Conservation (phyloP, 2,888 invertebrate species). For the Junonia oenone region DNA sequence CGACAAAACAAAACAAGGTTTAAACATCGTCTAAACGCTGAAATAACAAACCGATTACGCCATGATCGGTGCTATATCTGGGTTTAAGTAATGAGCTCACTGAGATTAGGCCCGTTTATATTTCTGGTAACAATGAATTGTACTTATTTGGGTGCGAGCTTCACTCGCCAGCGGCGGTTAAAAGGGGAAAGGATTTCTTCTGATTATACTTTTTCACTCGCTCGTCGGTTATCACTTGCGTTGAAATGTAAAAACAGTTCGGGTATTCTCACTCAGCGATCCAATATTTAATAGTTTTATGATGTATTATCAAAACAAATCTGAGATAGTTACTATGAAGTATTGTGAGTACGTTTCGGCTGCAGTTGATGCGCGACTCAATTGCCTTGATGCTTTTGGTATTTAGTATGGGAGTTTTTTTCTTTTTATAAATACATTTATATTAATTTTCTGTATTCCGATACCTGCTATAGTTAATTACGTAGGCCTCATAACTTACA, state of each 20-base stretch:
- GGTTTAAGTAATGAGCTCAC: constrained; percentile 43
- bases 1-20: constrained; percentile 72
- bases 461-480: no score
- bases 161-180: constrained; percentile 6
- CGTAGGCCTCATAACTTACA: no score
- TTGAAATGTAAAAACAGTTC: constrained; percentile 58
- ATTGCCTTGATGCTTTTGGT: constrained; percentile 55
- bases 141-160: constrained; percentile 10
- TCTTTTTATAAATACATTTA: background rate
- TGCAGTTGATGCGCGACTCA: constrained; percentile 47
- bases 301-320: constrained; percentile 81
- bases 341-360: constrained; percentile 63
- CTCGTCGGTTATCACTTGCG: constrained; percentile 46
- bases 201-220: constrained; percentile 30
- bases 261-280: constrained; percentile 79
- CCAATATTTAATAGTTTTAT: constrained; percentile 81
- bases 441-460: no score
- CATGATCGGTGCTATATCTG: constrained; percentile 55
- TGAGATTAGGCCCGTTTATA: constrained; percentile 17
- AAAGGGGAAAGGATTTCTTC: constrained; percentile 12
- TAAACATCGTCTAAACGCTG: constrained; percentile 72
- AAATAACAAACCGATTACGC: constrained; percentile 76
- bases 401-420: background rate
- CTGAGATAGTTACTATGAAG: constrained; percentile 69
- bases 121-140: constrained; percentile 11